Percentiles rank a stretch among this genome's conserved stretches.
phyloP scores from a whole-genome alignment of 2,113 vertebrate genomes.

The Aramus guarauna region DNA sequence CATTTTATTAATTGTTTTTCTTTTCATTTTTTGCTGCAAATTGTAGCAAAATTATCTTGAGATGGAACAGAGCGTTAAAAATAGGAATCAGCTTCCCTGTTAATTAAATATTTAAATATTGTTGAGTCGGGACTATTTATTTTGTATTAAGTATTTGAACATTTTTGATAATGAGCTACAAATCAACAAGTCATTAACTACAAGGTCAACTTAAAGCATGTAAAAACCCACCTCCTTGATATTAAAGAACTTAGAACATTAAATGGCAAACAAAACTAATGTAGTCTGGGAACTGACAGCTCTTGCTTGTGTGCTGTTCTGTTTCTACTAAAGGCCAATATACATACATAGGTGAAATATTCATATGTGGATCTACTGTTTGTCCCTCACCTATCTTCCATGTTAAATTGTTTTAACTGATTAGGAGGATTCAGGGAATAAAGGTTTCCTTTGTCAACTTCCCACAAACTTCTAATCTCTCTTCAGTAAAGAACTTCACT shows the following conservation, averaged over 20 bases:
- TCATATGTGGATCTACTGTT: neutral
- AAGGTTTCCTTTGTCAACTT: neutral
- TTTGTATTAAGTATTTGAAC: neutral
- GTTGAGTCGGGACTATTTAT: neutral
- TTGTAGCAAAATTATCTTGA: neutral
- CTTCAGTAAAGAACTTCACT: neutral
- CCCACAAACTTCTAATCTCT: neutral
- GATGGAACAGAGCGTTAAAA: neutral
- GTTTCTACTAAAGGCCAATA: neutral
- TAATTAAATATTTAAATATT: neutral
- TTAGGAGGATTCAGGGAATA: neutral
- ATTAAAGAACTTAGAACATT: neutral
- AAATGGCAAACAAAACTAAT: neutral
- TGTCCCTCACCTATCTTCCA: neutral
- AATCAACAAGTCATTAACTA: neutral
- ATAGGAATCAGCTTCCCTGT: neutral
- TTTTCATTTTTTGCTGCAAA: neutral
- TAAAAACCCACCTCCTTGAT: rapidly evolving
- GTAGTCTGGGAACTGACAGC: neutral
- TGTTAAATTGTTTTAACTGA: rapidly evolving
- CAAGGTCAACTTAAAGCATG: neutral
- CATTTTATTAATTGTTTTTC: neutral
- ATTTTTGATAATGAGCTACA: neutral
- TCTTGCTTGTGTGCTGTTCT: neutral
- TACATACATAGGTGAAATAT: neutral